These are phyloP conservation scores for Ascidia mentula DNA, from an alignment of 23 tunicate species.

Conservation along the genomic window DNA sequence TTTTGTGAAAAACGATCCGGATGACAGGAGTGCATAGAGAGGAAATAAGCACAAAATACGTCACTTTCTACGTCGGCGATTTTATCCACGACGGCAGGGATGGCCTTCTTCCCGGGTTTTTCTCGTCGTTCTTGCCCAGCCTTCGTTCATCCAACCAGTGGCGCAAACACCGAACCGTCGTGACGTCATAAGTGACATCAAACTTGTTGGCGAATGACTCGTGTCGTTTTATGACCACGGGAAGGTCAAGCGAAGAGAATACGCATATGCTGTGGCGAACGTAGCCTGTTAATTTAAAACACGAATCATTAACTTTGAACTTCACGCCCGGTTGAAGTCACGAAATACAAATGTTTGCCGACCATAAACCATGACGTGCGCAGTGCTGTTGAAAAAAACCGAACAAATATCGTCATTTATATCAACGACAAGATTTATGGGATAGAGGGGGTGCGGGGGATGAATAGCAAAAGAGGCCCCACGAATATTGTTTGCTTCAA, in stretches of 20 bases:
- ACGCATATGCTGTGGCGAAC: slow-evolving; percentile 39
- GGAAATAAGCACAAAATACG: not conserved
- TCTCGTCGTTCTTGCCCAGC: not conserved
- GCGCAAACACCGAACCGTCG: slow-evolving; percentile 20
- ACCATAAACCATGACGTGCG: no score
- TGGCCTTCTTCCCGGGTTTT: slow-evolving; percentile 21
- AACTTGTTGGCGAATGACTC: slow-evolving; percentile 37
- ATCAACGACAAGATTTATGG: no score
- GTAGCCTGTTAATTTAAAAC: slow-evolving; percentile 7
- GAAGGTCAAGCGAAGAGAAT: slow-evolving; percentile 28
- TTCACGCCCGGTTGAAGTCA: no score
- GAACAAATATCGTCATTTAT: no score
- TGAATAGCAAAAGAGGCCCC: no score
- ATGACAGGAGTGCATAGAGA: not conserved
- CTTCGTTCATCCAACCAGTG: slow-evolving; percentile 24
- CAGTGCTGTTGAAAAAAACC: no score
- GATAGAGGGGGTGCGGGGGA: no score
- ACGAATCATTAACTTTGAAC: no score
- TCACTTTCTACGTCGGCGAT: not conserved
- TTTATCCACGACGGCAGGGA: slow-evolving; percentile 15
- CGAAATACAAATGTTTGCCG: no score
- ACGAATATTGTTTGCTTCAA: no score
- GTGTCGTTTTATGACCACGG: not conserved
- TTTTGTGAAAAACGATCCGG: no score
- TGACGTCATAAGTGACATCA: slow-evolving; percentile 27